Base-by-base conservation (phyloP, 2,797 vertebrate genomes). In the Threskiornis aethiopicus region DNA sequence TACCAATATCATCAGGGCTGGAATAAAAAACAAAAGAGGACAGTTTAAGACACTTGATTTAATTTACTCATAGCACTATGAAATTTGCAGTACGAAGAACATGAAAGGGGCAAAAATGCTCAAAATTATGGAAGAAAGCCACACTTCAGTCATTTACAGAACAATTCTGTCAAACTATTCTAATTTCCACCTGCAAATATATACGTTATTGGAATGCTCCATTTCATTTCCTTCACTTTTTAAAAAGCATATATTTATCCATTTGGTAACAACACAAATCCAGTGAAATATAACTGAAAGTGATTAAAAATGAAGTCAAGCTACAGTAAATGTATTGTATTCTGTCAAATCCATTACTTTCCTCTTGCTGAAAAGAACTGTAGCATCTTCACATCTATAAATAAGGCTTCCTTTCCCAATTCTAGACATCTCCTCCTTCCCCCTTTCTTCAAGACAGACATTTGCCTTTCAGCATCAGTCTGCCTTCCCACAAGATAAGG, bases 1-100 rank as follows among this genome's bases (percentile, higher is more conserved):
- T 99, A 67, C 99, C 99, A 72, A 99, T 98, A 97, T 99, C 99
- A 92, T 99, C 99, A 29, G 99, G 99, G 96, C 99, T 99, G 97
- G n/a, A 98, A 97, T 91, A 85, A 85, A 91, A 49, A 83, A 47
- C 37, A 85, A 95, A 57, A 95, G 3, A 85, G 2, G 49, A 95
- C 6, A 55, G 66, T 42, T 91, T 93, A 70, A 98, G 79, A 95
- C 33, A 37, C 14, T 54, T 79, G 28, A 62, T 41, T 72, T n/a
- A n/a, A 85, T 58, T 44, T 89, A 85, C 19, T 77, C 16, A 31
- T 10, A 84, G 26, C 14, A 90, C 52, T 24, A 89, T 12, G 49
- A 88, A 84, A 92, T 81, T 25, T 64, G 8, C 26, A 76, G 58
- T 77, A 42, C 3, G 8, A 95, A 66, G 26, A 87, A 89, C 10